Conservation (phyloP, 2,797 vertebrate species). For the Cheirogaleus major region DNA sequence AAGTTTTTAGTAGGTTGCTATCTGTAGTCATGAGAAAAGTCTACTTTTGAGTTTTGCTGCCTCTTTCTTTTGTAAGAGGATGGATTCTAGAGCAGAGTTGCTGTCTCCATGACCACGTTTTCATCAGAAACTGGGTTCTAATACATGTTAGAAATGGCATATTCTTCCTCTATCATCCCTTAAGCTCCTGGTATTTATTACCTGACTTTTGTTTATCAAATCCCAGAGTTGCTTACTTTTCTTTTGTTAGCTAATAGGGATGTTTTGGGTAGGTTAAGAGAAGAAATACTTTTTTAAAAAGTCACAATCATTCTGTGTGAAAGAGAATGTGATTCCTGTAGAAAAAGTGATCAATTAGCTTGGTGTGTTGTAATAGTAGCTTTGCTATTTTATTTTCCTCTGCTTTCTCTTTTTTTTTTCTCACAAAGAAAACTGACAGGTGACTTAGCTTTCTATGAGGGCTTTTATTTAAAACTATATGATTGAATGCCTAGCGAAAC, state of each 20-base stretch:
- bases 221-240: background rate
- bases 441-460: conserved; percentile 22
- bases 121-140: conserved; percentile 20
- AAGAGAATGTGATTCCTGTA: background rate
- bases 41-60: conserved; percentile 39
- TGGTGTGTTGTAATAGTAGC: background rate
- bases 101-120: background rate
- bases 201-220: background rate
- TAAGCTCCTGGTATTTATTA: background rate
- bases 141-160: background rate
- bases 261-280: conserved; percentile 23
- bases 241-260: conserved; percentile 6
- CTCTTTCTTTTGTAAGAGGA: background rate
- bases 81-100: background rate
- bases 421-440: background rate
- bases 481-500: background rate
- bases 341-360: background rate
- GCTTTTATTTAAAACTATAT: conserved; percentile 25
- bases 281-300: background rate
- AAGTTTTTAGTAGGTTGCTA: conserved; percentile 36
- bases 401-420: conserved; percentile 24
- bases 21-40: conserved; percentile 33
- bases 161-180: background rate
- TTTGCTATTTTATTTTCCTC: background rate
- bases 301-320: background rate